Evolutionary conservation across 2,888 invertebrate species (phyloP), one percentile per base, ranked within the genome.

Genomic region (Osmoderma eremita): DNA sequence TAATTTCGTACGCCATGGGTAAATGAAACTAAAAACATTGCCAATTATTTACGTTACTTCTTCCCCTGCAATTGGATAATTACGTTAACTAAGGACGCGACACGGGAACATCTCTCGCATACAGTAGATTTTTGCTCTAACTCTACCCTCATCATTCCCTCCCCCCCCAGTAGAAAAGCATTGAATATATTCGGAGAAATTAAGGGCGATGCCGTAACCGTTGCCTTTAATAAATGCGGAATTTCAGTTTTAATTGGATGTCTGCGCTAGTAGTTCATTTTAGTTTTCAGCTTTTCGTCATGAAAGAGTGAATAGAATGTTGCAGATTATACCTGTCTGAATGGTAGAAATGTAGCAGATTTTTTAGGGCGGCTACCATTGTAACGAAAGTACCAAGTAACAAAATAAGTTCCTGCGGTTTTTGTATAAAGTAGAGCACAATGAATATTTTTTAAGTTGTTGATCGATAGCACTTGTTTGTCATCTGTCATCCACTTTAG

Each of bases 241-340:
- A 22, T 56, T 56, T 56, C 41, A 56, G 42, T 56, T 56, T 10
- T 56, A 56, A 56, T 56, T 56, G 41, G 56, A 56, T n/a, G 53
- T 20, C 22, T 56, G 20, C 30, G 30, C 1, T 10, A 10, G 10
- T 10, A 17, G 42, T 15, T 42, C 5, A 42, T 42, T 42, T 17
- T 42, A 42, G 42, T 42, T 42, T 5, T 42, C n/a, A n/a, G 30
- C 30, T 30, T 30, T 30, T 10, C 30, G 30, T 10, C 30, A 30
- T 30, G 30, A 30, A 30, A 30, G 10, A 30, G n/a, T n/a, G n/a
- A n/a, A n/a, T n/a, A n/a, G n/a, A n/a, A n/a, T n/a, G n/a, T n/a
- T n/a, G n/a, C n/a, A n/a, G n/a, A n/a, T n/a, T n/a, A n/a, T n/a
- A n/a, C n/a, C n/a, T n/a, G n/a, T n/a, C n/a, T n/a, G n/a, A n/a